A percentile compares a stretch with the other conserved stretches of the same genome.
These are phyloP conservation scores for human (Homo sapiens) DNA, from an alignment of 2,113 vertebrate genomes.

Conservation along the genomic window GRCh38 chr7:71055001-71055500, in stretches of 20 bases:
- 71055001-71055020: too few relatives aligned
- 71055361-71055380: not conserved
- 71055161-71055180: not conserved
- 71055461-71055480: not conserved
- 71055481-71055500: not conserved
- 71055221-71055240: constrained; percentile 12
- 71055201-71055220: not conserved
- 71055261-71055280: not conserved
- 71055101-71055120: too few relatives aligned
- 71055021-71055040: too few relatives aligned
- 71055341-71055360: not conserved
- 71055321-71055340: not conserved
- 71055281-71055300: not conserved
- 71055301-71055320: not conserved
- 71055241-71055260: not conserved
- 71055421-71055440: not conserved
- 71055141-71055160: not conserved
- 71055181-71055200: not conserved
- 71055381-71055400: not conserved
- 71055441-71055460: not conserved
- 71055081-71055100: too few relatives aligned
- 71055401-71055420: not conserved
- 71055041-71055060: too few relatives aligned
- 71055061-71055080: too few relatives aligned
- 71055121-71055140: too few relatives aligned